Evolutionary conservation across 2,113 vertebrate genomes (phyloP), one percentile per base, ranked within the genome.

Genomic region (Lycaon pictus): DNA sequence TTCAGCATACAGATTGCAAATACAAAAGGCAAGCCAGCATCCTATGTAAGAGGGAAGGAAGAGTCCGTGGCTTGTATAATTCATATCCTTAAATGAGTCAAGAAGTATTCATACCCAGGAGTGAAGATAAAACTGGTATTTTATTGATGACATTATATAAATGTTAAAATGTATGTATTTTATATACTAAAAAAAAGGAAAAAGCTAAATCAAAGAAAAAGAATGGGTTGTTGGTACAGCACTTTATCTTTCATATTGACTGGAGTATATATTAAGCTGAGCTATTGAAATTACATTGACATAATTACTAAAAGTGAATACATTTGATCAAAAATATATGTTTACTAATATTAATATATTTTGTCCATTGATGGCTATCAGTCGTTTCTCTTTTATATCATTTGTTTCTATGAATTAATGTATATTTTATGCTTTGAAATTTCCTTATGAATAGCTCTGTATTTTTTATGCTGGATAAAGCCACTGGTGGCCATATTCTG

Each of bases 71-170:
- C 88, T 97, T 97, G 84, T 96, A 97, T 97, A 96, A 97, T 97
- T 97, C 95, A 97, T 97, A 84, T 82, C 92, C 60, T 96, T 88
- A 97, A 98, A 97, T 96, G 93, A 98, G 84, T 97, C 84, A 93
- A 95, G 77, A 58, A 96, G 79, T 97, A 98, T 97, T 90, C 96
- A 95, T 87, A 83, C 37, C 58, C 94, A 88, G 76, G 48, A 90
- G 58, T 92, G 77, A 96, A 97, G 88, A 94, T 94, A 97, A 94
- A 97, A 95, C 76, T 16, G 37, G 58, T n/a, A 84, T 93, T 94
- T 97, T 97, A 98, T 93, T 94, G 93, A 93, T 94, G 94, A n/a
- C 5, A 77, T 97, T 94, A 92, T 76, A 92, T 96, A 90, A 93
- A 97, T 96, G 77, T 69, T 96, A 96, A 95, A 97, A 97, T 96